Conservation (phyloP, 2,888 invertebrate species). For the Odontothrips loti region DNA sequence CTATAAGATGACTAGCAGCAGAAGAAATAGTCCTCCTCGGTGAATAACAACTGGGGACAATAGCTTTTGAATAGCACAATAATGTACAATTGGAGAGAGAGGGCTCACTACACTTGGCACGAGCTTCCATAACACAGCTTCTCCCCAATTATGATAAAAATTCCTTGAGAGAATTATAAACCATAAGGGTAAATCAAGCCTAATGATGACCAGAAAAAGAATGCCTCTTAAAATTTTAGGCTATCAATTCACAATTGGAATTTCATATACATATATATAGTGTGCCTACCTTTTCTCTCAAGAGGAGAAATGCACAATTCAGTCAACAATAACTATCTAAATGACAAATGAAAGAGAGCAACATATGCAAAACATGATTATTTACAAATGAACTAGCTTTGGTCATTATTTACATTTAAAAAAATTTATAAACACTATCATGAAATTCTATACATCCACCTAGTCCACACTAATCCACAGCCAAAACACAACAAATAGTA, state of each 20-base stretch:
- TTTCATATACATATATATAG: not conserved
- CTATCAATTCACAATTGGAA: too few relatives aligned
- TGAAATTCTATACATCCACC: not conserved
- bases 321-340: not conserved
- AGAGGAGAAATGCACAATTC: not conserved
- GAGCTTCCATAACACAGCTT: too few relatives aligned
- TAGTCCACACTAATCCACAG: too few relatives aligned
- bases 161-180: too few relatives aligned
- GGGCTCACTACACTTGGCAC: too few relatives aligned
- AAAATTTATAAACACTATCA: not conserved
- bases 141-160: too few relatives aligned
- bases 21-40: too few relatives aligned
- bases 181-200: not conserved
- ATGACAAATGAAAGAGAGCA: constrained; percentile 15
- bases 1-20: constrained; percentile 13
- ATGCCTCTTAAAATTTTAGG: too few relatives aligned
- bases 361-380: not conserved
- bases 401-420: not conserved
- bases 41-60: too few relatives aligned
- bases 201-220: not conserved
- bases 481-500: too few relatives aligned
- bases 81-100: too few relatives aligned
- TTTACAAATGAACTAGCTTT: not conserved
- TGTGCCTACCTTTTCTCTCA: not conserved
- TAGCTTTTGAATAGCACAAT: too few relatives aligned